Percentiles rank a stretch among this genome's conserved stretches.
These are phyloP conservation scores for Panurus biarmicus DNA, from an alignment of 2,113 vertebrate genomes.

Conservation along the genomic window DNA sequence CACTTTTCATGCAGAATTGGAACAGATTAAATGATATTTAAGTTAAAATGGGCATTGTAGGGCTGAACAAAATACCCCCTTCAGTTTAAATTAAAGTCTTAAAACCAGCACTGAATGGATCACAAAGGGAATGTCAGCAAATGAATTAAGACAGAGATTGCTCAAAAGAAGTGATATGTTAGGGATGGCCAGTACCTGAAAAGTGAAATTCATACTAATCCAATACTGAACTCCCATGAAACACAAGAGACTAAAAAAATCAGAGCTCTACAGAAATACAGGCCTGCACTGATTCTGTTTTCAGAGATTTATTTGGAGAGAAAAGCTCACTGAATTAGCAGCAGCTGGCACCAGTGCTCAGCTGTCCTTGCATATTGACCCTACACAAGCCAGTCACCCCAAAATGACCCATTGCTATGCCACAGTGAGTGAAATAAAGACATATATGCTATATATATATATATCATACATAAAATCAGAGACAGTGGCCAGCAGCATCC, in stretches of 20 bases:
- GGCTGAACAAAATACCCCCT: not conserved
- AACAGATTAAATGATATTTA: not conserved
- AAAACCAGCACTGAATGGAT: not conserved
- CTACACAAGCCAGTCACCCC: not conserved
- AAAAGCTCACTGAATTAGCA: not conserved
- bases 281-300: not conserved
- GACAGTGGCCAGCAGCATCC: not conserved
- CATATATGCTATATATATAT: not conserved
- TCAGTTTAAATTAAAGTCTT: not conserved
- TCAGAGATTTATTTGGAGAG: not conserved
- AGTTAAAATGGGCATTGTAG: not conserved
- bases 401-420: not conserved
- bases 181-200: not conserved
- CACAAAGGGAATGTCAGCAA: not conserved
- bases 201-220: not conserved
- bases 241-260: not conserved
- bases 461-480: not conserved
- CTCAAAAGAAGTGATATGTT: not conserved
- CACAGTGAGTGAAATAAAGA: not conserved
- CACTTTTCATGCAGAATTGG: not conserved
- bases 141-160: not conserved
- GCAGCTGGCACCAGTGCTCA: not conserved
- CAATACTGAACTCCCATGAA: not conserved
- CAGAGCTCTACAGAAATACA: not conserved
- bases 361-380: not conserved